Evolutionary conservation across 2,797 vertebrate species (phyloP).

Genomic region (Ciconia nigra): DNA sequence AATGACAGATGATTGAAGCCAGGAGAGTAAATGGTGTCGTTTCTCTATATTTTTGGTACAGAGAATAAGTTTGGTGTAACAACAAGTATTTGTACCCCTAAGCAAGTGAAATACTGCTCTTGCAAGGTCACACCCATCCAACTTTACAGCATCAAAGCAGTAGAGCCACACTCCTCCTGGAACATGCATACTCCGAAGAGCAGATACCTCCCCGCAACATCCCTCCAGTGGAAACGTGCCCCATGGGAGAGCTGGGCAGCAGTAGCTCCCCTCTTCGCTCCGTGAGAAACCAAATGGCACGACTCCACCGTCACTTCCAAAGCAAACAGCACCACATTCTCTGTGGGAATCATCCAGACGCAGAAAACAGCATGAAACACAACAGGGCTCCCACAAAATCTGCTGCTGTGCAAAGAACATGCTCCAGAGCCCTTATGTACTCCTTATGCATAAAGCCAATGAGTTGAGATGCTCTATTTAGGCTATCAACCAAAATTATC

Average conservation of each 20-base stretch:
- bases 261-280: not conserved
- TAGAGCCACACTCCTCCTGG: not conserved
- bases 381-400: not conserved
- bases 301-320: not conserved
- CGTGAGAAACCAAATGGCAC: not conserved
- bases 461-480: not conserved
- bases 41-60: not conserved
- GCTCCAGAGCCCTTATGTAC: not conserved
- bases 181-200: rapidly evolving
- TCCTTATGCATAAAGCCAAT: not conserved
- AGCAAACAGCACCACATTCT: not conserved
- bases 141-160: not conserved
- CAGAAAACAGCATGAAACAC: not conserved
- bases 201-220: rapidly evolving
- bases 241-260: rapidly evolving
- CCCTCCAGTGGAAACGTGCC: not conserved
- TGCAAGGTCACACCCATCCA: not conserved
- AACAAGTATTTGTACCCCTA: not conserved
- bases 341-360: not conserved
- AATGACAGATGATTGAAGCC: not conserved
- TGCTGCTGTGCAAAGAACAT: not conserved
- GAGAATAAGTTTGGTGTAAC: not conserved
- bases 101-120: not conserved
- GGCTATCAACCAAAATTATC: not conserved
- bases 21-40: not conserved